Conservation (phyloP, 2,797 vertebrate species). For the Podarcis siculus region DNA sequence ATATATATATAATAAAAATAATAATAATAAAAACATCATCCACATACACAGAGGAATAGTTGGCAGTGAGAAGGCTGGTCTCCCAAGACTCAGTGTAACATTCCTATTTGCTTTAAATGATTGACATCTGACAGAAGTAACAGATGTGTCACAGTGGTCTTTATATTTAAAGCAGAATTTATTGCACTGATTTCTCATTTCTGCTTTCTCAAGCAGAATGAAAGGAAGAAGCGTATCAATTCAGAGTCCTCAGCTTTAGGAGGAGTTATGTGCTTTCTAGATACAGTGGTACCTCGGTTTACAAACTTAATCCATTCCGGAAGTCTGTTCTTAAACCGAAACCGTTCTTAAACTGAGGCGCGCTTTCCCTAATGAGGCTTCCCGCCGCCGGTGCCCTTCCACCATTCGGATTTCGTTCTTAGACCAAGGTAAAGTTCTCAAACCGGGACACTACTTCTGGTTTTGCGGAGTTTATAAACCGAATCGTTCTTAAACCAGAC, state of each 20-base stretch:
- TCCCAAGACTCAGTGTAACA: background rate
- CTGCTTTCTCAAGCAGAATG: slow-evolving; percentile 17
- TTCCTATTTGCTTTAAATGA: slow-evolving; percentile 1
- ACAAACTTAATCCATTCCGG: too few species aligned
- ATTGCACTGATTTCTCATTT: background rate
- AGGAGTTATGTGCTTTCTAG: background rate
- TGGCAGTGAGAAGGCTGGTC: background rate
- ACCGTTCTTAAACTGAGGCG: too few species aligned
- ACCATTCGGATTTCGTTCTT: too few species aligned
- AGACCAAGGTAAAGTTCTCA: too few species aligned
- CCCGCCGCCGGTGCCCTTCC: rapidly evolving
- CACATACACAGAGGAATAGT: background rate
- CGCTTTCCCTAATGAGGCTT: too few species aligned
- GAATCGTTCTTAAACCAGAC: too few species aligned
- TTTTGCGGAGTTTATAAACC: too few species aligned
- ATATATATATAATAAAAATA: too few species aligned
- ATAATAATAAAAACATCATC: background rate
- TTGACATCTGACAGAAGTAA: background rate
- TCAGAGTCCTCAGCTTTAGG: background rate
- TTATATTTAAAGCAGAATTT: slow-evolving; percentile 35
- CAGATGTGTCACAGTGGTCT: background rate
- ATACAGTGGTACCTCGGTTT: too few species aligned
- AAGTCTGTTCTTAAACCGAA: too few species aligned
- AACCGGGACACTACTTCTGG: too few species aligned
- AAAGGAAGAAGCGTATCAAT: slow-evolving; percentile 18